Conservation (phyloP, 2,113 vertebrate genomes). For the Limnothrissa miodon region DNA sequence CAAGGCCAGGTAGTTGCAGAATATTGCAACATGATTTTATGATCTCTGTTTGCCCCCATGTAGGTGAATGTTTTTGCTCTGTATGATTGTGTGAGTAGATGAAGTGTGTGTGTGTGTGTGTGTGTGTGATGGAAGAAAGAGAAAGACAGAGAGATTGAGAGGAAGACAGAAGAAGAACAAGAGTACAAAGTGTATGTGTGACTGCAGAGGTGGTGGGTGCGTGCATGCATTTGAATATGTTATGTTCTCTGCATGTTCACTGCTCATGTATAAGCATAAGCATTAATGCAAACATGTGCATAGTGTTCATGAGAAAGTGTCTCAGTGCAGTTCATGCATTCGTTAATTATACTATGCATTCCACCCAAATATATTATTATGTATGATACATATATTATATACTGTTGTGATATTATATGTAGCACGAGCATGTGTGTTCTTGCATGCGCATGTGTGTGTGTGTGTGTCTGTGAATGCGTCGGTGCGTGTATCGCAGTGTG, state of each 20-base stretch:
- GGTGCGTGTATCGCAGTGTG: conserved; percentile 23
- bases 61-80: not conserved
- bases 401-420: not conserved
- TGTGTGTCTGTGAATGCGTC: not conserved
- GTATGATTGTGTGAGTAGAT: not conserved
- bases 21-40: conserved; percentile 11
- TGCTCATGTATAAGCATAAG: not conserved
- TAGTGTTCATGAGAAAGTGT: not conserved
- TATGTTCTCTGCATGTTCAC: not conserved
- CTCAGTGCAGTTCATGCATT: not conserved
- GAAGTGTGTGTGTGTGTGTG: not conserved
- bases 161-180: not conserved
- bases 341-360: not conserved
- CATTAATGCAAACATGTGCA: not conserved
- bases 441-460: not conserved
- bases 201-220: not conserved
- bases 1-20: not conserved
- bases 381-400: not conserved
- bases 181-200: not conserved
- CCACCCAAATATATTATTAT: not conserved
- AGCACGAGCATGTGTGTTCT: not conserved
- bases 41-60: not conserved
- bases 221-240: not conserved
- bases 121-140: conserved; percentile 8
- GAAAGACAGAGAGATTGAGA: not conserved